These are phyloP conservation scores for Odontesthes bonariensis DNA, from an alignment of 2,113 vertebrate species.

Conservation along the genomic window DNA sequence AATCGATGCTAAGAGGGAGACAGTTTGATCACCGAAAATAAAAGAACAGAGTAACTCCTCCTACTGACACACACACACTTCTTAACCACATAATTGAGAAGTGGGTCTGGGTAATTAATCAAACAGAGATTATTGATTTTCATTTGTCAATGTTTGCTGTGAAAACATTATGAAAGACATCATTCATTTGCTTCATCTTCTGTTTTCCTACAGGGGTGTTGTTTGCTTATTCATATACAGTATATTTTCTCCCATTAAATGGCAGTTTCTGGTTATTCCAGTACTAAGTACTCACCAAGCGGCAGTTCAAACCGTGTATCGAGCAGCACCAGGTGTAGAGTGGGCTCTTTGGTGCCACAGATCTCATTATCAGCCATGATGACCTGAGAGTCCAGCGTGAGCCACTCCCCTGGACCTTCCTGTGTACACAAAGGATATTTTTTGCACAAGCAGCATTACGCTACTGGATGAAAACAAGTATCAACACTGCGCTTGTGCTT, in stretches of 20 bases:
- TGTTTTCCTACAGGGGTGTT: background rate
- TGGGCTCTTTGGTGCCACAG: constrained; percentile 98
- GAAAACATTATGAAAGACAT: constrained; percentile 41
- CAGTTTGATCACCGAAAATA: constrained; percentile 41
- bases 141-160: constrained; percentile 50
- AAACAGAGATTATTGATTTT: constrained; percentile 39
- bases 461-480: background rate
- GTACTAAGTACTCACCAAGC: constrained; percentile 84
- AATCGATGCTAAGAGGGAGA: constrained; percentile 70
- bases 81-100: constrained; percentile 30
- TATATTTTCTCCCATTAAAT: constrained; percentile 4
- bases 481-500: background rate
- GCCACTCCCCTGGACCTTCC: constrained; percentile 98
- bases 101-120: constrained; percentile 54
- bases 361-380: constrained; percentile 98
- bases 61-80: constrained; percentile 18
- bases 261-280: constrained; percentile 23
- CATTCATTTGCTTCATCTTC: constrained; percentile 28
- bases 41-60: constrained; percentile 30
- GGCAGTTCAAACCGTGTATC: constrained; percentile 97
- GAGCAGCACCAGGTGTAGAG: constrained; percentile 94
- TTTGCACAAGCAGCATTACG: background rate
- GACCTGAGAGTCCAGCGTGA: constrained; percentile 95
- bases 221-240: constrained; percentile 20
- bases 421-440: constrained; percentile 54